Evolutionary conservation across 1,140 invertebrate genomes (phyloP), one percentile per base, ranked within the genome.

Genomic region (Euura lappo): DNA sequence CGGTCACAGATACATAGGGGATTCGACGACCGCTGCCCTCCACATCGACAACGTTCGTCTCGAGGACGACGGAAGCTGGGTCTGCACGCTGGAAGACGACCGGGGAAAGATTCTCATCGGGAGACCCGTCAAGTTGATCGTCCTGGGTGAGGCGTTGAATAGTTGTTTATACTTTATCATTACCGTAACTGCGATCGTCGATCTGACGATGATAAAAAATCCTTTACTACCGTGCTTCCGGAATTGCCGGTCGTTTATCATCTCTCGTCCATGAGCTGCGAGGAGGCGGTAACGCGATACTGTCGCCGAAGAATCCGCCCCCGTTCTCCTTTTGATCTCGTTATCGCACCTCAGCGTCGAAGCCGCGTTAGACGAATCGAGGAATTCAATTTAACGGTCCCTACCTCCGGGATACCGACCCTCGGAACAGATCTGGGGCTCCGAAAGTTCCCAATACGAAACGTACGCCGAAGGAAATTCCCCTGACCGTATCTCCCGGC

Each of bases 11-110:
- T 89, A 89, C 72, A 86, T 85, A 13, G 82, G 87, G n/a, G 88
- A 90, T 73, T 84, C 86, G 4, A 86, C 89, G 73, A 90, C 89
- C 66, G 91, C 91, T 0, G 90, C 90, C 74, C 85, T 93, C 75
- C 89, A 90, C 74, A 93, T 93, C 75, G 90, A 91, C 75, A 93
- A 92, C 80, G 91, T 92, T 8, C 87, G 91, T 77, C 85, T 93
- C 42, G 92, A 93, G 78, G 92, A 93, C 76, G 91, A 93, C 75
- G 92, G 92, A 70, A 89, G 90, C 76, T 93, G 92, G 92, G 89
- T 89, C 74, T 93, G 92, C 79, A 90, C 90, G 73, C 87, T 92
- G 6, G 91, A 92, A 77, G 90, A 92, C 80, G 89, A 89, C 44
- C 86, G 88, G 46, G 89, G 89, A 44, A 90, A 91, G 69, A 86